Base-by-base conservation (phyloP, 2,888 invertebrate species). In the Gnatocerus cornutus region DNA sequence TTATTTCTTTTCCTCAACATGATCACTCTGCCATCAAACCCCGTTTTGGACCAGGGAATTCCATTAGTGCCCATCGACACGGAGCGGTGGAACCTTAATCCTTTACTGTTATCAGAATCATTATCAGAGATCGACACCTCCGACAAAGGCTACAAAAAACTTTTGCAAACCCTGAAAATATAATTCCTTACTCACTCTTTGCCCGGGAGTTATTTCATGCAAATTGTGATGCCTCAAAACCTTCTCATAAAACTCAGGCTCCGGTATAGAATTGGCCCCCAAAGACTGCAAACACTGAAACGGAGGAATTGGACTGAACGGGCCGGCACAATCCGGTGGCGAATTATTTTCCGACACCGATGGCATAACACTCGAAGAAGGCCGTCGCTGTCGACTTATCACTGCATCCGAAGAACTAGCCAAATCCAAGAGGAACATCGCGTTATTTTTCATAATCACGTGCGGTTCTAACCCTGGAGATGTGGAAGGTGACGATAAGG, bases 381-480 rank as follows among this genome's bases (percentile, higher is more conserved):
- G 78, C 39, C 82, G 68, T 63, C 84, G 74, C 46, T 82, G 83
- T 50, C 80, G 79, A 7, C 77, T 76, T 14, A 81, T 78, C 68
- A 79, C 79, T n/a, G 77, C 77, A 72, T 89, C 88, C 2, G 91
- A 90, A 0, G 93, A 90, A 71, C 95, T 94, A 0, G 95, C 94
- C 61, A 98, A 84, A 81, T 98, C 97, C 68, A 99, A 87, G 8
- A 99, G 85, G 82, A 98, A 99, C 84, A 96, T 90, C 0, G 99
- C 97, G 83, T 99, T 99, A 81, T 96, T 96, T 77, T 93, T 93
- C 89, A 98, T 94, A 3, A 93, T 89, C 50, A 91, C 85, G 80
- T 95, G 89, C 72, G 83, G 79, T 61, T 85, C 84, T 6, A 79
- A 83, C 66, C 83, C 85, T 30, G 77, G 74, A 39, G 76, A 73